Evolutionary conservation across 2,888 invertebrate genomes (phyloP).

Genomic region (Euplexia lucipara): DNA sequence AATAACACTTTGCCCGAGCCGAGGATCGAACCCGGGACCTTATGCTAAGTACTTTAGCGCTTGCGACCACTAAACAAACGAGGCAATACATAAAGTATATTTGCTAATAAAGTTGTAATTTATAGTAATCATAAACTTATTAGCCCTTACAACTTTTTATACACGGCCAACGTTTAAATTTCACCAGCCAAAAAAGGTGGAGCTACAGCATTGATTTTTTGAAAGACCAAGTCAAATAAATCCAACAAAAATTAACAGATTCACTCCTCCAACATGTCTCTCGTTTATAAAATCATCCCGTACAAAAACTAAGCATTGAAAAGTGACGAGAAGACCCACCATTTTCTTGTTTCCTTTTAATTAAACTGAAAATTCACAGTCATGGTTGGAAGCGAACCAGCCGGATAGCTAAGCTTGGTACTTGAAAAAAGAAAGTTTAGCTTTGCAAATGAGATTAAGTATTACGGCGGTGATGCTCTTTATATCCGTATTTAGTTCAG

Average conservation of each 20-base stretch:
- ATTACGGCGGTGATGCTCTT: conserved; percentile 71
- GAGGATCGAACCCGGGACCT: no score
- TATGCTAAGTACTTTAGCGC: no score
- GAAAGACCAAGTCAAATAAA: neutral
- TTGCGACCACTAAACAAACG: no score
- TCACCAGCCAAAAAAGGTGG: no score
- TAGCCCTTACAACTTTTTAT: no score
- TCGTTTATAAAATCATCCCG: conserved; percentile 37
- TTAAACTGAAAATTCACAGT: conserved; percentile 86
- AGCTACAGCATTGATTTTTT: no score
- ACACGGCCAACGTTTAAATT: no score
- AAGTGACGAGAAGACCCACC: conserved; percentile 79
- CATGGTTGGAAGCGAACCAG: conserved; percentile 74
- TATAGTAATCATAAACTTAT: no score
- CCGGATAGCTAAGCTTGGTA: conserved; percentile 69
- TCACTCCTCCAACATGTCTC: conserved; percentile 28
- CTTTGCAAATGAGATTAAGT: conserved; percentile 83
- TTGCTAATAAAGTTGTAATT: no score
- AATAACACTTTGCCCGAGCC: no score
- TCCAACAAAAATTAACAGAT: neutral
- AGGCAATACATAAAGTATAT: no score
- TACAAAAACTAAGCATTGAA: conserved; percentile 81
- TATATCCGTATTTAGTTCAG: conserved; percentile 67
- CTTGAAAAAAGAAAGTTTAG: conserved; percentile 79
- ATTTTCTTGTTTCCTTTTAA: conserved; percentile 89